Conservation (phyloP, 2,797 vertebrate species). For the Anabacerthia variegaticeps region DNA sequence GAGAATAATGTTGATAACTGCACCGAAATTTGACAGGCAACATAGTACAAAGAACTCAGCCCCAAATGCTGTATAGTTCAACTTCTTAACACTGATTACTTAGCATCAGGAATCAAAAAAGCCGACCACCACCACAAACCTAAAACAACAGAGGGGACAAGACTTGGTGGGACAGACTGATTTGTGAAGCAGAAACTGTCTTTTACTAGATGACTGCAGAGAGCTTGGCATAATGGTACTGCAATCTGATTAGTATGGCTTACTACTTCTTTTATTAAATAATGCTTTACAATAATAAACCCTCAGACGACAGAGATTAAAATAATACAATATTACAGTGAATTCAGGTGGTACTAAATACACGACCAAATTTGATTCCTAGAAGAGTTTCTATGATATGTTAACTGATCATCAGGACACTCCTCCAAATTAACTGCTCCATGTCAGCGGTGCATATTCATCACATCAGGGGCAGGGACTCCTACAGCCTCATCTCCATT, state of each 20-base stretch:
- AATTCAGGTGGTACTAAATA: background rate
- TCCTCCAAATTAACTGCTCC: background rate
- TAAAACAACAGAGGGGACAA: background rate
- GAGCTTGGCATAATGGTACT: background rate
- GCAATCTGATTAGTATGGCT: background rate
- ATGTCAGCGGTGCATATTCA: rapidly evolving
- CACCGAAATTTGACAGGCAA: background rate
- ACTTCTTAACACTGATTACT: background rate
- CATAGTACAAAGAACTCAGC: background rate
- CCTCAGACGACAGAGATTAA: background rate
- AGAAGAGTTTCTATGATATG: background rate
- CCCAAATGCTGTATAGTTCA: background rate
- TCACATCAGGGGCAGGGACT: background rate
- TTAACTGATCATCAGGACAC: background rate
- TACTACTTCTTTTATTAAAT: constrained; percentile 14
- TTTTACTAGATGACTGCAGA: background rate
- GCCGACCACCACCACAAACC: rapidly evolving
- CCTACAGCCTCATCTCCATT: background rate
- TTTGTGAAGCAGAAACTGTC: background rate
- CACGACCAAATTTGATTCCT: background rate
- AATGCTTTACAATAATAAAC: constrained; percentile 28
- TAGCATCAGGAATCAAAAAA: background rate
- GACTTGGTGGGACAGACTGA: background rate
- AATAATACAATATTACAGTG: constrained; percentile 23
- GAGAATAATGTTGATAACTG: background rate